Base-by-base conservation (phyloP, 2,888 invertebrate species). In the Amiota communis region DNA sequence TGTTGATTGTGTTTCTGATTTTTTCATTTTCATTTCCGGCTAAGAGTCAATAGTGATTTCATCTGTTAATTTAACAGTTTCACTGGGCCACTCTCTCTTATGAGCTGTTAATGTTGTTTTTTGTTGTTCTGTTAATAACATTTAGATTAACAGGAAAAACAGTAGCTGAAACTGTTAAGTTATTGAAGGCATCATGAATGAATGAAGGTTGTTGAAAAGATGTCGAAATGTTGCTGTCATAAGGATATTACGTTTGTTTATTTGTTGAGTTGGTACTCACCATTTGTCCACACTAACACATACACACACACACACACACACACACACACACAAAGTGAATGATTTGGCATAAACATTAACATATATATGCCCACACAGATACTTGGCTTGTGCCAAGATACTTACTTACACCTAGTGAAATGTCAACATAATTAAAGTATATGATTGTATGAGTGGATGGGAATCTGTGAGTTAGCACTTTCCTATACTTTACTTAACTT, bases 341-440 rank as follows among this genome's bases (percentile, higher is more conserved):
- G 36, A 36, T 6, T 36, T 12, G 13, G 10, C 59, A 13, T 56
- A 56, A 11, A 56, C 56, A 13, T 56, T 15, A 6, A 56, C 56
- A 56, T 8, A 56, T 0, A 56, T 17, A n/a, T n/a, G n/a, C n/a
- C n/a, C n/a, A n/a, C n/a, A 15, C 56, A 56, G 8, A 57, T 3
- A 23, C 3, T n/a, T n/a, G n/a, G n/a, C n/a, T n/a, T n/a, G n/a
- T 3, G 36, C 36, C 2, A 36, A 53, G 1, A 13, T 53, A 53
- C 53, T 13, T 15, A 53, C 53, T 15, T 53, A 53, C 53, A 53
- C 36, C 36, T 36, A 36, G 36, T 36, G 36, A 36, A 63, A 23
- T 63, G 63, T 63, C 63, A 63, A 63, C 46, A 63, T 63, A 36
- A 63, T 63, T 63, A 63, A 63, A 46, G 63, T 46, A 46, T 63